Evolutionary conservation across 2,888 invertebrate genomes (phyloP).

Genomic region (Nemapogon koenigi): DNA sequence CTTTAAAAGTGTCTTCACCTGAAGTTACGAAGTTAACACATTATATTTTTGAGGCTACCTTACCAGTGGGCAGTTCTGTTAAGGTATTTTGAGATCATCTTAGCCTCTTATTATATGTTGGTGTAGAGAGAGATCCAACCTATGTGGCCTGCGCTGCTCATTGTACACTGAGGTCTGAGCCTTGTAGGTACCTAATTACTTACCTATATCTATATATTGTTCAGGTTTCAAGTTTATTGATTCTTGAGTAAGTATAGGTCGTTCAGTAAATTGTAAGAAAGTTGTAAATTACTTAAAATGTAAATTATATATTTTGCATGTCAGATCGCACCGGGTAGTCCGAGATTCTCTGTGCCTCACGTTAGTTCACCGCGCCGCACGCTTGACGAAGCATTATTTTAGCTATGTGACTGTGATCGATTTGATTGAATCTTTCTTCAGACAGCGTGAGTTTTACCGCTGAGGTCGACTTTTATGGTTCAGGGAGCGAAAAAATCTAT

Average conservation of each 20-base stretch:
- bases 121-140: no score
- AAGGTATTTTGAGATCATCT: no score
- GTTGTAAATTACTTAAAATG: no score
- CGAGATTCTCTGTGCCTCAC: constrained; percentile 26
- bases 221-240: not conserved
- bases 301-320: constrained; percentile 34
- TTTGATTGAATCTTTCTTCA: constrained; percentile 46
- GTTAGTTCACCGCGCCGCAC: constrained; percentile 24
- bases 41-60: no score
- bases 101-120: no score
- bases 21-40: no score
- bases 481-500: constrained; percentile 17
- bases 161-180: no score
- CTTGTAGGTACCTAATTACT: no score
- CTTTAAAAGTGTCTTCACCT: no score
- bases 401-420: constrained; percentile 59
- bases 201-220: no score
- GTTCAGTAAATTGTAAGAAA: not conserved
- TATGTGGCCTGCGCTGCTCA: no score
- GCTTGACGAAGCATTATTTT: constrained; percentile 49
- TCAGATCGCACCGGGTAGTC: constrained; percentile 35
- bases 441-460: constrained; percentile 45
- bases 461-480: constrained; percentile 13
- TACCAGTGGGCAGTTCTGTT: no score
- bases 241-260: not conserved